phyloP scores from a whole-genome alignment of 1,140 invertebrate genomes.

The Drosophila gunungcola region DNA sequence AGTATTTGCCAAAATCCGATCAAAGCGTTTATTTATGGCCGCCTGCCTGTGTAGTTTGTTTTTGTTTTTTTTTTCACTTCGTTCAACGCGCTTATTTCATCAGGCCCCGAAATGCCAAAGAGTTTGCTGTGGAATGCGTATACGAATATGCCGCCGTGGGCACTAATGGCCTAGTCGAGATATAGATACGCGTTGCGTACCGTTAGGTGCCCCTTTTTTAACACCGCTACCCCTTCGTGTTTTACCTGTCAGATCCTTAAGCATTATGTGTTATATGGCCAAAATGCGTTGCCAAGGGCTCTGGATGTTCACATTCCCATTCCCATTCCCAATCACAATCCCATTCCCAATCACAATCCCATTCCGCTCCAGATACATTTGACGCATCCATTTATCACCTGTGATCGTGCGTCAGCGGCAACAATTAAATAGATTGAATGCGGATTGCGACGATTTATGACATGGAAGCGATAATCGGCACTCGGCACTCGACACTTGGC shows the following conservation, averaged over 20 bases:
- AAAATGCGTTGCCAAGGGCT: slow-evolving; percentile 13
- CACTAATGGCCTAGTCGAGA: not conserved
- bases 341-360: not conserved
- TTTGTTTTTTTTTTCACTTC: not conserved
- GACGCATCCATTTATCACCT: slow-evolving; percentile 22
- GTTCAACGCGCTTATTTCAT: slow-evolving; percentile 49
- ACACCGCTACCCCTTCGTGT: not conserved
- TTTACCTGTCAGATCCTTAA: too few species aligned
- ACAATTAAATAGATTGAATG: slow-evolving; percentile 53
- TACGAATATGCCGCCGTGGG: not conserved
- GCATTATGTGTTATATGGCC: too few species aligned
- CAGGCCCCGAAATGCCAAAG: slow-evolving; percentile 49
- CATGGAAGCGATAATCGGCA: slow-evolving; percentile 4
- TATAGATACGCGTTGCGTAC: not conserved
- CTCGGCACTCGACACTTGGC: not conserved
- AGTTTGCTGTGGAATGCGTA: slow-evolving; percentile 34
- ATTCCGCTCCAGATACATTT: slow-evolving; percentile 10
- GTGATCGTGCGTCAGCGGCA: slow-evolving; percentile 39
- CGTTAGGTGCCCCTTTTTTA: not conserved
- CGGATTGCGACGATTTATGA: slow-evolving; percentile 38
- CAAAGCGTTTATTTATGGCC: slow-evolving; percentile 60
- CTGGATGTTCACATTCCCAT: too few species aligned
- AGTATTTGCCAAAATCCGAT: slow-evolving; percentile 62
- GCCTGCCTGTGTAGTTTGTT: not conserved
- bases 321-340: too few species aligned